These are phyloP conservation scores for Apotomis turbidana DNA, from an alignment of 2,888 invertebrate species.

Conservation along the genomic window DNA sequence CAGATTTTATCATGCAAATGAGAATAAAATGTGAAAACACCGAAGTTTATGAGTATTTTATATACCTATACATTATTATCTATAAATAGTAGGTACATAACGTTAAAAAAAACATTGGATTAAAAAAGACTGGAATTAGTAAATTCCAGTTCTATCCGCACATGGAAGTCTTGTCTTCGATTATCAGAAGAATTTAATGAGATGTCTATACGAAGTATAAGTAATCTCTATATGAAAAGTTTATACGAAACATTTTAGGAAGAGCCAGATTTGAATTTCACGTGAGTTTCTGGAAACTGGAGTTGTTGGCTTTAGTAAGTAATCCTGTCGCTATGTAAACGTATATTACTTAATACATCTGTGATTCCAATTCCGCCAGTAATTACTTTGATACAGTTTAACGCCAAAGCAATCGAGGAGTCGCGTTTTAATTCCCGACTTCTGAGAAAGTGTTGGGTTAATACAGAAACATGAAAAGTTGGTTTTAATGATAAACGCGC, in stretches of 20 bases:
- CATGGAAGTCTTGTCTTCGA: not conserved
- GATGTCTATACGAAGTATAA: not conserved
- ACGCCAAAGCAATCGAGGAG: conserved; percentile 29
- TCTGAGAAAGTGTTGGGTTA: conserved; percentile 9
- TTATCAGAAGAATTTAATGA: not conserved
- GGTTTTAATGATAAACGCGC: conserved; percentile 14
- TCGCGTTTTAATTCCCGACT: conserved; percentile 21
- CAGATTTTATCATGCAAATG: conserved; percentile 13
- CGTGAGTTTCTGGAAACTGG: conserved; percentile 6
- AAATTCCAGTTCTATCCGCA: not conserved
- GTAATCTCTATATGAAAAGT: too few species aligned
- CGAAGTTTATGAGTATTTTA: not conserved
- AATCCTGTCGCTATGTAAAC: conserved; percentile 15
- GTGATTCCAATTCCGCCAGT: conserved; percentile 28
- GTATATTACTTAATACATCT: conserved; percentile 17
- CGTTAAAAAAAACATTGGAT: not conserved
- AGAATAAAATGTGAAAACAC: not conserved
- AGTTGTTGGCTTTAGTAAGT: conserved; percentile 3
- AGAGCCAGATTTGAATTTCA: not conserved
- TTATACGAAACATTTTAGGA: too few species aligned
- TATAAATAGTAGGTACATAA: too few species aligned
- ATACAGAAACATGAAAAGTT: conserved; percentile 18
- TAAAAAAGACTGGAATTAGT: not conserved
- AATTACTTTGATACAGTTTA: conserved; percentile 29
- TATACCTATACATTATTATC: too few species aligned